phyloP scores from a whole-genome alignment of 1,140 invertebrate genomes.

The Brachionus paranguensis region DNA sequence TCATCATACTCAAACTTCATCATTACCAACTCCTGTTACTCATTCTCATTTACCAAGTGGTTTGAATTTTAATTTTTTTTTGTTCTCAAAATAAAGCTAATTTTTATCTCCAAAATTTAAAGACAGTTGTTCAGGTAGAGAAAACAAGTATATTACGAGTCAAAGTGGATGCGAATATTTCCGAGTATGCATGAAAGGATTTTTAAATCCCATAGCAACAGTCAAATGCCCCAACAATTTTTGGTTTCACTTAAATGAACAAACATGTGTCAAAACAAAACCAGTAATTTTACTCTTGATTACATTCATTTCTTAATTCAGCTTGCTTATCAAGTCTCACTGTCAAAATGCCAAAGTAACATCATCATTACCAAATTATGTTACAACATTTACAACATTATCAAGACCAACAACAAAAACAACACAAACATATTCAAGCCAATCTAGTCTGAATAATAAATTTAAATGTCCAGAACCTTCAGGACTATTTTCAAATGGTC shows the following conservation, averaged over 20 bases:
- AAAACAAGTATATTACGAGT: not conserved
- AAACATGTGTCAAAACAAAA: not conserved
- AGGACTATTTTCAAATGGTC: not conserved
- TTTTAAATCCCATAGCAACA: not conserved
- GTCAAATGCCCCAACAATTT: not conserved
- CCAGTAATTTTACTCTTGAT: not conserved
- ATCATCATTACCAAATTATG: not conserved
- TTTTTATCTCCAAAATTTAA: not conserved
- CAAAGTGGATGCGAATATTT: not conserved
- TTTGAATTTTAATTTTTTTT: not conserved
- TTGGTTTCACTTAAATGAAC: not conserved
- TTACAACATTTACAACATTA: not conserved
- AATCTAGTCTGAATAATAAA: not conserved
- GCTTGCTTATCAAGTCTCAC: not conserved
- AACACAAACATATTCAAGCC: not conserved
- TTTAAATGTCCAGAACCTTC: not conserved
- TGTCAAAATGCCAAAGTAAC: not conserved
- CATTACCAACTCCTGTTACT: not conserved
- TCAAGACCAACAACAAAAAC: not conserved
- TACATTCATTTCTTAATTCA: not conserved
- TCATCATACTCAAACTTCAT: not conserved
- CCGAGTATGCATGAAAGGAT: constrained; percentile 2
- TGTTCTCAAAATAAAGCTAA: not conserved
- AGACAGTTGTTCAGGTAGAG: not conserved
- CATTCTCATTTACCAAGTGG: not conserved